Conservation (phyloP, 1,140 invertebrate species). For the Brachionus calyciflorus region DNA sequence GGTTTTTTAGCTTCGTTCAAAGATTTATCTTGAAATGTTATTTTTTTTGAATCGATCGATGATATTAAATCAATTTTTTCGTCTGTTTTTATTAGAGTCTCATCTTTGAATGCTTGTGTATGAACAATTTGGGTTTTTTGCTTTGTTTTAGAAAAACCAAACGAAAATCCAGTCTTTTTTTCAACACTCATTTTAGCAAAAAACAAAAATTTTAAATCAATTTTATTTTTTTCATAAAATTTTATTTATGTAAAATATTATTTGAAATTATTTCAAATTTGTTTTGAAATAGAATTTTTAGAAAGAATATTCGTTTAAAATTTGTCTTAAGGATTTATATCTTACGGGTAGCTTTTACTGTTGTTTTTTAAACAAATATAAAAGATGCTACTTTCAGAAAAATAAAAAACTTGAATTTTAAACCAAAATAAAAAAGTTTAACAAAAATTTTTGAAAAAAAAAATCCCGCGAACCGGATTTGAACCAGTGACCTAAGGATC, state of each 20-base stretch:
- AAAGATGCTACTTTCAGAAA: too few species aligned
- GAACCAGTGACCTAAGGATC: too few species aligned
- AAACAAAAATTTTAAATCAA: not conserved
- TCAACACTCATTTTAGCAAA: not conserved
- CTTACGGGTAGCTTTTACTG: too few species aligned
- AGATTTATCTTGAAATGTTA: not conserved
- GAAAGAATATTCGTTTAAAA: too few species aligned
- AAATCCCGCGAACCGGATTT: too few species aligned
- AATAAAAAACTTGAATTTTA: too few species aligned
- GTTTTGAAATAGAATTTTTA: too few species aligned
- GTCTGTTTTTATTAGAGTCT: not conserved
- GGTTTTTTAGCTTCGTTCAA: constrained; percentile 23
- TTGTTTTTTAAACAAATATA: too few species aligned
- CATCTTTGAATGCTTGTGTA: not conserved
- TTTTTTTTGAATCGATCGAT: constrained; percentile 9
- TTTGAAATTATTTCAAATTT: not conserved
- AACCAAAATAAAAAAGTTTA: too few species aligned
- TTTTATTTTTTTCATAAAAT: not conserved
- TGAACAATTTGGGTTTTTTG: constrained; percentile 24
- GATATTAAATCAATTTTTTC: constrained; percentile 26
- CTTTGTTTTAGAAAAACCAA: constrained; percentile 46
- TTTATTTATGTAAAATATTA: not conserved
- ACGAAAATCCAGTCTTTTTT: constrained; percentile 41
- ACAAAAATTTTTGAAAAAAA: too few species aligned
- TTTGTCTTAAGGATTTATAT: too few species aligned